Percentiles rank a stretch among this genome's conserved stretches.
These are phyloP conservation scores for Pseudochromis fuscus DNA, from an alignment of 2,797 vertebrate genomes.

Conservation along the genomic window DNA sequence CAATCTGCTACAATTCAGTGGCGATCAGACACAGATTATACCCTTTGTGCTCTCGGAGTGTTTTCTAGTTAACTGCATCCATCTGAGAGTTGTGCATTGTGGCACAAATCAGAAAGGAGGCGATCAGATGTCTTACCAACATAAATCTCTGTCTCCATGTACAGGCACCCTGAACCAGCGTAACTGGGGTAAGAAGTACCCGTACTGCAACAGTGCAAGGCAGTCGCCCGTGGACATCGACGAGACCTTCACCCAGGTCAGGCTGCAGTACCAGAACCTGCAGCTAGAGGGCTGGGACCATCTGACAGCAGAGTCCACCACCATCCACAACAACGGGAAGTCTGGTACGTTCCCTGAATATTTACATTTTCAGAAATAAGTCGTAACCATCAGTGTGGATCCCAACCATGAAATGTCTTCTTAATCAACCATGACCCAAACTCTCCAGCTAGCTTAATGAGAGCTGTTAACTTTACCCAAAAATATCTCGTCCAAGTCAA, in stretches of 20 bases:
- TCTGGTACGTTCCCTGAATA: slow-evolving; percentile 84
- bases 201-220: slow-evolving; percentile 90
- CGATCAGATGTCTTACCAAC: too few species aligned
- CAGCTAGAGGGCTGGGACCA: slow-evolving; percentile 90
- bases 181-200: slow-evolving; percentile 93
- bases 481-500: background rate
- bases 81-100: too few species aligned
- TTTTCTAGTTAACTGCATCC: too few species aligned
- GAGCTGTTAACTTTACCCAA: too few species aligned
- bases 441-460: background rate
- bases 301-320: slow-evolving; percentile 71
- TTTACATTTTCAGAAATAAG: background rate
- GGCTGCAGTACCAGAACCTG: slow-evolving; percentile 92
- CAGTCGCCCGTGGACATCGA: slow-evolving; percentile 97
- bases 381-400: background rate
- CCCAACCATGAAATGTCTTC: background rate
- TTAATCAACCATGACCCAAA: background rate
- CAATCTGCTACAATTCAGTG: too few species aligned
- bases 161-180: slow-evolving; percentile 92
- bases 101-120: too few species aligned
- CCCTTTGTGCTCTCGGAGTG: too few species aligned
- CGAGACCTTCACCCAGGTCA: slow-evolving; percentile 93
- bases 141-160: background rate
- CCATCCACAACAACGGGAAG: slow-evolving; percentile 94
- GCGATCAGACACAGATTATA: too few species aligned